phyloP scores from a whole-genome alignment of 2,888 invertebrate genomes.

The Cynaeus angustus region DNA sequence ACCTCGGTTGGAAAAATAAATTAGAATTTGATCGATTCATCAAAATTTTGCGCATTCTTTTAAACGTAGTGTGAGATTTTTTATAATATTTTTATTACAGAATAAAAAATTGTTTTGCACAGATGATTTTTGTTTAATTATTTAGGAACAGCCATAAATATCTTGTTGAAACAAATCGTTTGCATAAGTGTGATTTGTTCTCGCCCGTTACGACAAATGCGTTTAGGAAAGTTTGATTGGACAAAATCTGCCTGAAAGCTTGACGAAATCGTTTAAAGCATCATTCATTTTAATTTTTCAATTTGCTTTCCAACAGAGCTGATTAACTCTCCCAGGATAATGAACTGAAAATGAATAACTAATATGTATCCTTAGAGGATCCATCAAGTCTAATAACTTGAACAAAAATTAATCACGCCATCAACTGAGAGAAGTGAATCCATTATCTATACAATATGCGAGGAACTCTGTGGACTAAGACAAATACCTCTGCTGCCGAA shows the following conservation, averaged over 20 bases:
- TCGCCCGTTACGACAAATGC: too few species aligned
- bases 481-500: constrained; percentile 56
- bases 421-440: constrained; percentile 60
- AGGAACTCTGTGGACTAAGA: constrained; percentile 55
- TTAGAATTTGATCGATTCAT: constrained; percentile 34
- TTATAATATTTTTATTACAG: too few species aligned
- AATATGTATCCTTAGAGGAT: constrained; percentile 55
- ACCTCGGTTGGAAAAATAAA: constrained; percentile 22
- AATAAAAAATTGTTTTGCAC: too few species aligned
- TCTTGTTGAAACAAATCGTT: too few species aligned
- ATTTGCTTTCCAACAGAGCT: constrained; percentile 50
- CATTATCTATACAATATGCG: constrained; percentile 62
- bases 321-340: constrained; percentile 56
- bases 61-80: too few species aligned
- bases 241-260: constrained; percentile 20
- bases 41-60: constrained; percentile 10
- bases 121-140: too few species aligned
- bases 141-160: too few species aligned
- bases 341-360: constrained; percentile 58
- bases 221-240: too few species aligned
- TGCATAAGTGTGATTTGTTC: too few species aligned
- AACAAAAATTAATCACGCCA: constrained; percentile 64
- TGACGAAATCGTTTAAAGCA: constrained; percentile 50
- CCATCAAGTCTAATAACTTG: constrained; percentile 58
- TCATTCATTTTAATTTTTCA: constrained; percentile 56